A percentile compares a stretch with the other conserved stretches of the same genome.
phyloP scores from a whole-genome alignment of 2,113 vertebrate genomes.

The Pseudorasbora parva region DNA sequence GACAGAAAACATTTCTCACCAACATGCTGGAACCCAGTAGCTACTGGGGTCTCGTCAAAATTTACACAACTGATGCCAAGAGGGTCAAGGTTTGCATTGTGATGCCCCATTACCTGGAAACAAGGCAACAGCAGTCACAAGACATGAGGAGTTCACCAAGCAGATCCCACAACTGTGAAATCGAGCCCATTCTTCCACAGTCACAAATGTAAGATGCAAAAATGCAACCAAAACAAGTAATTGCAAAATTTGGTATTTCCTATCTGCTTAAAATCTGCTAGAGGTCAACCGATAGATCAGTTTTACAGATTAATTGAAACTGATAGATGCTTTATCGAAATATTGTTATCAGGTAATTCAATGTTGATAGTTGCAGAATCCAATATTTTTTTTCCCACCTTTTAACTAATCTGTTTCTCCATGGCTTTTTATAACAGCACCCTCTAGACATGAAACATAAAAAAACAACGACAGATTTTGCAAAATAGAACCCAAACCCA shows the following conservation, averaged over 20 bases:
- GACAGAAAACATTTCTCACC: conserved; percentile 87
- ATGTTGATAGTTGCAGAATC: background rate
- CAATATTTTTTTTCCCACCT: too few species aligned
- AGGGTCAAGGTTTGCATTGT: conserved; percentile 95
- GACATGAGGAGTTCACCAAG: conserved; percentile 43
- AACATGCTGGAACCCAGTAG: conserved; percentile 88
- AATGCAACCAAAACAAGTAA: background rate
- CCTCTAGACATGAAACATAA: too few species aligned
- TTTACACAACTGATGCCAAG: conserved; percentile 99
- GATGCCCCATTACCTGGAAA: conserved; percentile 97
- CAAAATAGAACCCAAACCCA: too few species aligned
- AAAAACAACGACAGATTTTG: too few species aligned
- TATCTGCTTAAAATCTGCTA: background rate
- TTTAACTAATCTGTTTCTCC: too few species aligned
- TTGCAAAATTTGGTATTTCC: conserved; percentile 1
- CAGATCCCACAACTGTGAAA: background rate
- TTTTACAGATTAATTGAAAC: background rate
- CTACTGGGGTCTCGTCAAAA: conserved; percentile 96
- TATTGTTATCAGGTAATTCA: background rate
- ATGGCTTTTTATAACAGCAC: too few species aligned
- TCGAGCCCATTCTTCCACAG: background rate
- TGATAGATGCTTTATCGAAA: background rate
- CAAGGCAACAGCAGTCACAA: conserved; percentile 67
- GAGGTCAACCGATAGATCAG: background rate
- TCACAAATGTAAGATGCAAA: background rate